Evolutionary conservation across 2,888 invertebrate species (phyloP), one percentile per base, ranked within the genome.

Genomic region (Noctua comes): DNA sequence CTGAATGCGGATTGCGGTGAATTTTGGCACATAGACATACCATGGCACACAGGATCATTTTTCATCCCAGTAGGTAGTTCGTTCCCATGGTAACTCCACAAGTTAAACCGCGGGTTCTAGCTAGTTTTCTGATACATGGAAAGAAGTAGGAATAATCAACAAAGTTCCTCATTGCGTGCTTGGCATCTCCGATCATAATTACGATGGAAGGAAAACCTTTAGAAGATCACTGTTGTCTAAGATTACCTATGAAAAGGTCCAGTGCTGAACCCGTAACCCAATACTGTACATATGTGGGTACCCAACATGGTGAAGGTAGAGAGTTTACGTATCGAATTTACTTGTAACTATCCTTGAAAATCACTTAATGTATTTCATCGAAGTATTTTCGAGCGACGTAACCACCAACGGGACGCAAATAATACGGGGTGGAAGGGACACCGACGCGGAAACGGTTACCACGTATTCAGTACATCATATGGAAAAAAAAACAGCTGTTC

Each of bases 201-300:
- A 54, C 2, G 2, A 16, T 36, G 2, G 16, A 48, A 21, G 11
- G 24, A 31, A 4, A 31, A 24, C 31, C 68, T 68, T 11, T 7
- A 21, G 24, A 24, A 24, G n/a, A 36, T 27, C 11, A 51, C 4
- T 51, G 31, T 24, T 40, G 48, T 51, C 24, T 68, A 31, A 24
- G n/a, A 77, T 59, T 48, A 31, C 27, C 21, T 48, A 46, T 16
- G 59, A 24, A 77, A 76, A 36, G 27, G 36, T 59, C 11, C 16
- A 43, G 7, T 40, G 48, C 18, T 48, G 36, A 46, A 36, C 46
- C 46, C 21, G 36, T 40, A 27, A 75, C n/a, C 21, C 46, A 11
- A 36, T 24, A 59, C 7, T 46, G 16, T 48, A 59, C 4, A 36
- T 4, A 5, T 4, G 24, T n/a, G 10, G 40, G 10, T 21, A 48